phyloP scores from a whole-genome alignment of 2,797 vertebrate species.

The Lacerta bilineata region DNA sequence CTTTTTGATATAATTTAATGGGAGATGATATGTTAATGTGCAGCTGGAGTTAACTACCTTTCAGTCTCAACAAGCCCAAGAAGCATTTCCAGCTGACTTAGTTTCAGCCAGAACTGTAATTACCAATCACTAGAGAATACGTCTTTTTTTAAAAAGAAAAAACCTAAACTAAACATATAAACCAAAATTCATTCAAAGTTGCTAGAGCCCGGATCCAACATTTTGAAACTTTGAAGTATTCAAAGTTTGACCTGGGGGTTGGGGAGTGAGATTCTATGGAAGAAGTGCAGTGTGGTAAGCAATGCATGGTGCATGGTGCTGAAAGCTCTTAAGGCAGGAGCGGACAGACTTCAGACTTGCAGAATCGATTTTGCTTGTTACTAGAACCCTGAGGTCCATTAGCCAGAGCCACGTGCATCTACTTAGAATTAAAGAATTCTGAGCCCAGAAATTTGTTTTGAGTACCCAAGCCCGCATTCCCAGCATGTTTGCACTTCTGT shows the following conservation, averaged over 20 bases:
- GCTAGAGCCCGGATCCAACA: neutral
- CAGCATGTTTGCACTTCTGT: too few species aligned
- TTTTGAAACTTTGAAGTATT: neutral
- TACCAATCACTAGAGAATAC: constrained; percentile 69
- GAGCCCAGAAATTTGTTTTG: too few species aligned
- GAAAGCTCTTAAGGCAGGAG: neutral
- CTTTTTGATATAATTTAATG: constrained; percentile 69
- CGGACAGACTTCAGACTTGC: neutral
- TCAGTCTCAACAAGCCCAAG: constrained; percentile 65
- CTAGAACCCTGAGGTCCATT: too few species aligned
- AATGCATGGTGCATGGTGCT: neutral
- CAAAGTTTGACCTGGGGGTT: neutral
- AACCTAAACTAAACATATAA: constrained; percentile 30
- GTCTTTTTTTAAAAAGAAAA: constrained; percentile 17
- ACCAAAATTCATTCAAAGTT: constrained; percentile 40
- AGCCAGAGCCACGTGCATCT: too few species aligned
- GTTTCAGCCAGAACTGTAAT: constrained; percentile 59
- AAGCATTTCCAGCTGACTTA: constrained; percentile 67
- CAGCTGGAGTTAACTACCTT: constrained; percentile 68
- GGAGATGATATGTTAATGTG: constrained; percentile 70
- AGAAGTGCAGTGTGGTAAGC: neutral
- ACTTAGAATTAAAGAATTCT: too few species aligned
- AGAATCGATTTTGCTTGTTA: too few species aligned
- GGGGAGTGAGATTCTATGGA: neutral
- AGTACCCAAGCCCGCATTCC: too few species aligned